Evolutionary conservation across 2,797 vertebrate genomes (phyloP).

Genomic region (Malurus leucopterus): DNA sequence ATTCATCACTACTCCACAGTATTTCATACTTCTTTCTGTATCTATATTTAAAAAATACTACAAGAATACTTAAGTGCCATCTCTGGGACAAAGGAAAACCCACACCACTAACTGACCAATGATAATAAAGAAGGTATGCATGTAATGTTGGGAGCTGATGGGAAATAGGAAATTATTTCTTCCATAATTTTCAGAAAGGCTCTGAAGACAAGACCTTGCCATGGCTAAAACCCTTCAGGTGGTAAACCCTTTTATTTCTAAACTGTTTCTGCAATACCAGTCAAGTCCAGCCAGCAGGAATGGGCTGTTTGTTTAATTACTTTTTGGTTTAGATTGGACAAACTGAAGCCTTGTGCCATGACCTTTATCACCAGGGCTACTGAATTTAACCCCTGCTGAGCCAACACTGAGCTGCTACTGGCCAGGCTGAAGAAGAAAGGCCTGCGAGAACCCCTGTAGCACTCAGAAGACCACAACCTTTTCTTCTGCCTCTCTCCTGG

Average conservation of each 20-base stretch:
- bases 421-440: background rate
- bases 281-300: background rate
- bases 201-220: background rate
- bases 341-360: background rate
- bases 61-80: background rate
- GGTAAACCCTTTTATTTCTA: too few species aligned
- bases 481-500: conserved; percentile 85
- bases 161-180: background rate
- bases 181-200: background rate
- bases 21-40: background rate
- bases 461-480: conserved; percentile 81
- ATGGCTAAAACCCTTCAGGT: background rate
- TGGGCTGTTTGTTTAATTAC: background rate
- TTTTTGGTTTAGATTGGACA: background rate
- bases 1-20: background rate
- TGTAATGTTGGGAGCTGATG: background rate
- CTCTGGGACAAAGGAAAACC: background rate
- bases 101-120: background rate
- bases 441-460: background rate
- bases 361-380: background rate
- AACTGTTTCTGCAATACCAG: background rate
- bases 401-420: background rate
- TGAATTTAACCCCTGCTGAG: background rate
- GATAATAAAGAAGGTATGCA: background rate
- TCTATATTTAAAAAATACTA: background rate